These are phyloP conservation scores for Otis tarda DNA, from an alignment of 2,113 vertebrate genomes.

Conservation along the genomic window DNA sequence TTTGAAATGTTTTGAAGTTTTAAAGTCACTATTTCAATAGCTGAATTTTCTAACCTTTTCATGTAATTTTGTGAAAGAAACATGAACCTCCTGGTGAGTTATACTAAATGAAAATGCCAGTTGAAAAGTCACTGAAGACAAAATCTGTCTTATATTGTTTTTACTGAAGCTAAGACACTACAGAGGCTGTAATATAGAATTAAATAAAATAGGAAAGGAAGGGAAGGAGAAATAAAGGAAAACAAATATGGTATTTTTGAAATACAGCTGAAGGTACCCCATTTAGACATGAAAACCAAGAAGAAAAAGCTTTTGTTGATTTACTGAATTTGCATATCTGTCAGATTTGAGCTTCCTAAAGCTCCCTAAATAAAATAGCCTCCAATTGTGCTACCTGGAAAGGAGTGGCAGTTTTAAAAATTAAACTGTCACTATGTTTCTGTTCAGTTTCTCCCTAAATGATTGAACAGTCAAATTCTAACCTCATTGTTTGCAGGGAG, in stretches of 20 bases:
- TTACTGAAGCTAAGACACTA: not conserved
- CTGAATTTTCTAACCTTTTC: not conserved
- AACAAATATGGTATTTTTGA: not conserved
- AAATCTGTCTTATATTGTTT: not conserved
- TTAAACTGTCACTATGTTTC: constrained; percentile 51
- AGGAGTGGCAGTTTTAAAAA: constrained; percentile 50
- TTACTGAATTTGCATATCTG: constrained; percentile 34
- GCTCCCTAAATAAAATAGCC: constrained; percentile 14
- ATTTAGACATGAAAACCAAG: not conserved
- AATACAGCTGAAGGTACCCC: not conserved
- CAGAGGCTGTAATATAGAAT: not conserved
- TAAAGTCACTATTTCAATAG: not conserved
- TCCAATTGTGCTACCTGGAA: constrained; percentile 15
- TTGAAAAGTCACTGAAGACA: not conserved
- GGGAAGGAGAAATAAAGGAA: not conserved
- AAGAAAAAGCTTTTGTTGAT: not conserved
- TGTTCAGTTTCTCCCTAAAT: constrained; percentile 15
- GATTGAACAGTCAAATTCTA: constrained; percentile 26
- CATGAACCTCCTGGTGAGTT: not conserved
- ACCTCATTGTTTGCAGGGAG: not conserved
- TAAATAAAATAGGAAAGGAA: constrained; percentile 8
- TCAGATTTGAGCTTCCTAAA: constrained; percentile 22
- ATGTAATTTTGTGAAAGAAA: not conserved
- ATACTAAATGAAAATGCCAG: not conserved
- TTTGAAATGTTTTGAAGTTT: not conserved